These are phyloP conservation scores for Taxidea taxus DNA, from an alignment of 2,113 vertebrate genomes.

Conservation along the genomic window DNA sequence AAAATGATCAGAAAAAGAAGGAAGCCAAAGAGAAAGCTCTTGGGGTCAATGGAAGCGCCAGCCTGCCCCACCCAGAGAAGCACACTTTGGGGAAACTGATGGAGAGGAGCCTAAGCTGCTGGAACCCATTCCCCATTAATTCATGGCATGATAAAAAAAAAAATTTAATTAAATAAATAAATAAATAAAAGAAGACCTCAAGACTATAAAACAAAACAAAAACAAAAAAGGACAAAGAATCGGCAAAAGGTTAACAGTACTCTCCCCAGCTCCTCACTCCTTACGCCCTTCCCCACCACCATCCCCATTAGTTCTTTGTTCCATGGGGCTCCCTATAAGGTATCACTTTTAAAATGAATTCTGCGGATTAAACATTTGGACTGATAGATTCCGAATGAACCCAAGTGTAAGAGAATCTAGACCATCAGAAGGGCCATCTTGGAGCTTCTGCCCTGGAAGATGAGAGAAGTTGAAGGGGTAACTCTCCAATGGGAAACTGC, in stretches of 20 bases:
- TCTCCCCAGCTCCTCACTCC: background rate
- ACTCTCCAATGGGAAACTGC: background rate
- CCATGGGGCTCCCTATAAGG: background rate
- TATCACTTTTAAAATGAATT: background rate
- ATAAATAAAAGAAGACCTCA: background rate
- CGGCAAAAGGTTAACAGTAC: background rate
- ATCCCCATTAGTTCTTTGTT: background rate
- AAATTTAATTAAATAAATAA: no score
- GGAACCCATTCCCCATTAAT: background rate
- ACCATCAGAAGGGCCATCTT: background rate
- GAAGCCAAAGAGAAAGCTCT: background rate
- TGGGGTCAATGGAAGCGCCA: background rate
- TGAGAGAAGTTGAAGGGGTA: background rate
- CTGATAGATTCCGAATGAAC: background rate
- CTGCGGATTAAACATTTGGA: background rate
- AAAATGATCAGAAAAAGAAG: background rate
- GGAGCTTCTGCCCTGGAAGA: background rate
- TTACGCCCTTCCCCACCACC: background rate
- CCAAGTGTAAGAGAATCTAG: background rate
- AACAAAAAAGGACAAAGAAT: background rate
- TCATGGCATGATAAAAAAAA: background rate
- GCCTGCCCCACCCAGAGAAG: background rate
- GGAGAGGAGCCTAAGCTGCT: background rate
- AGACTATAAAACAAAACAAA: background rate
- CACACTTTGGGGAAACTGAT: background rate